phyloP scores from a whole-genome alignment of 2,797 vertebrate genomes.

The Aplochiton taeniatus region DNA sequence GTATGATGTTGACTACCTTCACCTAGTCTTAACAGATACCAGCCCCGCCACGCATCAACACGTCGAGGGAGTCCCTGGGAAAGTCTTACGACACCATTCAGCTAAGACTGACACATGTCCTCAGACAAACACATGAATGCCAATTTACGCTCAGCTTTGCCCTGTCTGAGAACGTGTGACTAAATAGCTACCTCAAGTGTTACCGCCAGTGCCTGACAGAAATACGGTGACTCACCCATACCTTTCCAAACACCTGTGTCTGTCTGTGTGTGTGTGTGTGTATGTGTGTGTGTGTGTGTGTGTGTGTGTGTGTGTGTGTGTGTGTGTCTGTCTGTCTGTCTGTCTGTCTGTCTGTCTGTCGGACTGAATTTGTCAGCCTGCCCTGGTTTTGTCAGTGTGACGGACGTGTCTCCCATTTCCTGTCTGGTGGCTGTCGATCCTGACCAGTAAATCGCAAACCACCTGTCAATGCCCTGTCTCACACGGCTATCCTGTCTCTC shows the following conservation, averaged over 20 bases:
- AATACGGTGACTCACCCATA: slow-evolving; percentile 48
- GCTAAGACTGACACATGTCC: slow-evolving; percentile 11
- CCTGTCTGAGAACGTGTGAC: slow-evolving; percentile 33
- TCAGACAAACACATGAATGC: slow-evolving; percentile 4
- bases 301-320: slow-evolving; percentile 10
- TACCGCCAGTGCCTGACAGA: slow-evolving; percentile 20
- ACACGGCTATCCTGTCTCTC: slow-evolving; percentile 4
- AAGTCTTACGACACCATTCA: slow-evolving; percentile 22
- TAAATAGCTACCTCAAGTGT: slow-evolving; percentile 49
- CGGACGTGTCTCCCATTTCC: neutral
- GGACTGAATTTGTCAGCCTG: too few species aligned
- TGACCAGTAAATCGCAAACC: slow-evolving; percentile 47
- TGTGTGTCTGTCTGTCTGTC: slow-evolving; percentile 17
- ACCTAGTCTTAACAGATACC: slow-evolving; percentile 9
- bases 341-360: slow-evolving; percentile 16
- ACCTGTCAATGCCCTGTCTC: slow-evolving; percentile 26
- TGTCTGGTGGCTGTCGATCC: neutral
- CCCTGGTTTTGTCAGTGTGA: neutral
- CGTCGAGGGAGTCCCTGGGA: slow-evolving; percentile 35
- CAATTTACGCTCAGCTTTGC: slow-evolving; percentile 13
- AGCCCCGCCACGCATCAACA: slow-evolving; percentile 14
- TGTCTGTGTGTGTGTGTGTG: slow-evolving; percentile 25
- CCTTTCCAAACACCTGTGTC: slow-evolving; percentile 49
- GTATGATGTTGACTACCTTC: neutral
- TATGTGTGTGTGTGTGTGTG: neutral